Conservation (phyloP, 2,888 invertebrate genomes). For the Oscheius myriophilus region DNA sequence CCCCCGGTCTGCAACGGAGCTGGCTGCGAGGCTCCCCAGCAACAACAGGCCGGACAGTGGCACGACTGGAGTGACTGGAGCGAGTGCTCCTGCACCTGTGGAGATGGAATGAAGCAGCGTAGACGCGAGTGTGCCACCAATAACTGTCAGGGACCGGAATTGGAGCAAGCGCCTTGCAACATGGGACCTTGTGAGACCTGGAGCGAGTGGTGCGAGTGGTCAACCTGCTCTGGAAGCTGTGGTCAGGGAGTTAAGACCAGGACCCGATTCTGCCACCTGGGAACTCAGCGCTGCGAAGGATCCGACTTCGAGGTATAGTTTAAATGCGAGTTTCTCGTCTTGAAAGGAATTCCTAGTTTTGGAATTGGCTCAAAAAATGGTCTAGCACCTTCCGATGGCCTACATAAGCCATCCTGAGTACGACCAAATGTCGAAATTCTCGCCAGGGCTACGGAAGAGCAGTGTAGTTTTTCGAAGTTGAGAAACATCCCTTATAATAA, state of each 20-base stretch:
- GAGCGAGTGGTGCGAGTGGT: constrained; percentile 67
- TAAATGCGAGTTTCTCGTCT: neutral
- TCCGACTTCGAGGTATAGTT: constrained; percentile 51
- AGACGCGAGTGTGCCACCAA: constrained; percentile 56
- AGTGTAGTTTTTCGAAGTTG: no score
- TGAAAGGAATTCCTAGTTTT: neutral
- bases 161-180: constrained; percentile 55
- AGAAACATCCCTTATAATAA: no score
- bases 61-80: constrained; percentile 65
- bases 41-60: constrained; percentile 44
- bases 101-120: constrained; percentile 56
- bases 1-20: constrained; percentile 58
- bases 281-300: constrained; percentile 63
- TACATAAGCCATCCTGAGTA: no score
- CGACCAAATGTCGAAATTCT: no score
- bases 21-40: constrained; percentile 49
- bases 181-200: constrained; percentile 62
- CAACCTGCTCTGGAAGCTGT: constrained; percentile 52
- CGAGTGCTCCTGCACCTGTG: constrained; percentile 60
- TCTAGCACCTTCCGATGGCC: no score
- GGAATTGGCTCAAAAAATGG: neutral
- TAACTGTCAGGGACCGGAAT: constrained; percentile 58
- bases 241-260: constrained; percentile 57
- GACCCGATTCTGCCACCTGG: constrained; percentile 62
- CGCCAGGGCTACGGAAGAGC: no score